Conservation (phyloP, 1,140 invertebrate genomes). For the Oscheius sp. region DNA sequence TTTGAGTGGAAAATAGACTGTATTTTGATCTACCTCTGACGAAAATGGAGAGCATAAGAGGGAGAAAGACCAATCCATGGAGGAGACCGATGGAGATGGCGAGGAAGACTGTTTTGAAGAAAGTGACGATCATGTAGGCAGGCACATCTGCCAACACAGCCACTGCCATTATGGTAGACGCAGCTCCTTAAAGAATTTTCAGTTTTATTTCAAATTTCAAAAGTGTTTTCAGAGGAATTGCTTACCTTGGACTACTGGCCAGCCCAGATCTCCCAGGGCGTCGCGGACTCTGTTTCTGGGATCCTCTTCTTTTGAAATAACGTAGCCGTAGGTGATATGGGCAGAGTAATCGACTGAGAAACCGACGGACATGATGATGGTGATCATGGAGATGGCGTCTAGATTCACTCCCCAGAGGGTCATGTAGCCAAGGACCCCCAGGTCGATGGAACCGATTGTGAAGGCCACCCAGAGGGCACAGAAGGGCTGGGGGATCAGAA, state of each 20-base stretch:
- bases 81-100: conserved; percentile 82
- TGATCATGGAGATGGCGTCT: conserved; percentile 95
- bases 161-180: conserved; percentile 87
- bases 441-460: conserved; percentile 88
- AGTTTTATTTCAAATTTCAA: conserved; percentile 5
- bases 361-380: conserved; percentile 96
- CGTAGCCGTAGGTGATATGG: conserved; percentile 93
- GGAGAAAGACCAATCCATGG: conserved; percentile 88
- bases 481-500: conserved; percentile 89
- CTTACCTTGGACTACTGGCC: conserved; percentile 66
- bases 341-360: conserved; percentile 96
- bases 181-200: conserved; percentile 78
- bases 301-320: conserved; percentile 72
- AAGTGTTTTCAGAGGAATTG: neutral
- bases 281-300: conserved; percentile 70
- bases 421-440: conserved; percentile 94
- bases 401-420: conserved; percentile 88
- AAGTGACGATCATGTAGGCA: conserved; percentile 94
- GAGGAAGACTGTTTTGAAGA: conserved; percentile 95
- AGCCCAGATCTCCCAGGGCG: conserved; percentile 80
- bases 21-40: conserved; percentile 59
- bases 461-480: conserved; percentile 92
- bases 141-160: conserved; percentile 80
- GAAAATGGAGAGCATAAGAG: conserved; percentile 80
- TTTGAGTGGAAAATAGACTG: neutral